Conservation (phyloP, 2,113 vertebrate genomes). For the Sinocyclocheilus anshuiensis region DNA sequence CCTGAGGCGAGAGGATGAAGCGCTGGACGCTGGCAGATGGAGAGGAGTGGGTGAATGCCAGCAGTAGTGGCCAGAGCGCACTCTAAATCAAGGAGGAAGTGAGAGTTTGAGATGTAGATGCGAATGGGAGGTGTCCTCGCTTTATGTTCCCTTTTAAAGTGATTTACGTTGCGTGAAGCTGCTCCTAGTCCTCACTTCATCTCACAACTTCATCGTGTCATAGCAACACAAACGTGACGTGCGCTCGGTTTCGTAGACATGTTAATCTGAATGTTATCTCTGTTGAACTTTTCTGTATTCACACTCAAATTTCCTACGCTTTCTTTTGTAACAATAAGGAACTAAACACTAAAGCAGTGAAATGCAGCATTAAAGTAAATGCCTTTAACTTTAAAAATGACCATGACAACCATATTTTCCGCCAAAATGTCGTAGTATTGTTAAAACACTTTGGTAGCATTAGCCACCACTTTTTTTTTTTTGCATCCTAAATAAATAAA, state of each 20-base stretch:
- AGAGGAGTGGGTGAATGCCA: slow-evolving; percentile 41
- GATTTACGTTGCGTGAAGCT: slow-evolving; percentile 24
- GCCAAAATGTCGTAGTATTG: neutral
- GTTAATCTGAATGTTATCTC: neutral
- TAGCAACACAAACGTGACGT: slow-evolving; percentile 1
- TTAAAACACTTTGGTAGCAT: neutral
- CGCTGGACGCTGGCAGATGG: slow-evolving; percentile 33
- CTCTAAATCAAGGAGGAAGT: slow-evolving; percentile 72
- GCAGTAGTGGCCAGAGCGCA: slow-evolving; percentile 60
- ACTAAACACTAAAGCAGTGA: neutral
- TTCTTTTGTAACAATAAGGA: neutral
- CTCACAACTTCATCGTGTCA: neutral
- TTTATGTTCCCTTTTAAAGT: slow-evolving; percentile 57
- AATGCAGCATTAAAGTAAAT: neutral
- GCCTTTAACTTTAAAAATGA: neutral
- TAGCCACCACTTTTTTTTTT: neutral
- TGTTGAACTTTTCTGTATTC: neutral
- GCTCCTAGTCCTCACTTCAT: neutral
- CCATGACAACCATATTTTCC: neutral
- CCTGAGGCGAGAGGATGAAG: slow-evolving; percentile 41
- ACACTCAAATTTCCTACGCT: neutral
- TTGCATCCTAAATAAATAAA: neutral
- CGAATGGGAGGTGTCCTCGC: slow-evolving; percentile 71
- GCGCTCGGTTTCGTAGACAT: neutral
- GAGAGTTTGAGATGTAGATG: slow-evolving; percentile 67